These are phyloP conservation scores for Anastatus disparis DNA, from an alignment of 1,140 invertebrate genomes.

Conservation along the genomic window DNA sequence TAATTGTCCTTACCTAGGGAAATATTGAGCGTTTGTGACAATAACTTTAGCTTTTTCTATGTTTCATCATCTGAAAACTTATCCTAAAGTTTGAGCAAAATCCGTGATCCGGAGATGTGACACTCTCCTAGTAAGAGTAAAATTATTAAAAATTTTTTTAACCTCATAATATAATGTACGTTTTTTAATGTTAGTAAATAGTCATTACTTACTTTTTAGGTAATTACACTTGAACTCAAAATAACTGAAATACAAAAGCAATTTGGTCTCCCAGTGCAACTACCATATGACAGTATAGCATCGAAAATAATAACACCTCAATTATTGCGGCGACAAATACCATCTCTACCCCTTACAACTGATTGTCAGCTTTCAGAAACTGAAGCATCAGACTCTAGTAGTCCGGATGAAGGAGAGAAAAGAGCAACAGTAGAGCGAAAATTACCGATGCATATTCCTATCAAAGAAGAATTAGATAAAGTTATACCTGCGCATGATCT, in stretches of 20 bases:
- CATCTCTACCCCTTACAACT: slow-evolving; percentile 71
- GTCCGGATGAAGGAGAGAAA: slow-evolving; percentile 78
- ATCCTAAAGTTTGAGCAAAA: too few relatives aligned
- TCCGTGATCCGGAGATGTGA: too few relatives aligned
- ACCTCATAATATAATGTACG: too few relatives aligned
- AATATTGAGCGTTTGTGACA: too few relatives aligned
- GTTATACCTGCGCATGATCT: slow-evolving; percentile 86
- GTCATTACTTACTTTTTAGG: too few relatives aligned
- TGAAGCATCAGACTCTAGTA: slow-evolving; percentile 76
- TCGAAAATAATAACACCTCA: slow-evolving; percentile 79
- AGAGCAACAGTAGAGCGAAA: slow-evolving; percentile 81
- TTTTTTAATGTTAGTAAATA: too few relatives aligned
- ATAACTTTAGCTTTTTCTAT: too few relatives aligned
- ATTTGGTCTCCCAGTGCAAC: slow-evolving; percentile 84
- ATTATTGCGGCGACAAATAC: slow-evolving; percentile 75
- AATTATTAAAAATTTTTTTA: too few relatives aligned
- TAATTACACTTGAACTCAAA: slow-evolving; percentile 76
- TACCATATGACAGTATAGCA: slow-evolving; percentile 82
- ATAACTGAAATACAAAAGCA: slow-evolving; percentile 85
- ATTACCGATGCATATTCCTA: slow-evolving; percentile 66
- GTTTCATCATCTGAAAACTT: too few relatives aligned
- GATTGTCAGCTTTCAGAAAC: slow-evolving; percentile 77
- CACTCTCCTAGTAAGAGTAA: too few relatives aligned
- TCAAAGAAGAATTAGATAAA: slow-evolving; percentile 85
- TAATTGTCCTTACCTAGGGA: too few relatives aligned